phyloP scores from a whole-genome alignment of 2,888 invertebrate genomes.

The Athetis lepigone region DNA sequence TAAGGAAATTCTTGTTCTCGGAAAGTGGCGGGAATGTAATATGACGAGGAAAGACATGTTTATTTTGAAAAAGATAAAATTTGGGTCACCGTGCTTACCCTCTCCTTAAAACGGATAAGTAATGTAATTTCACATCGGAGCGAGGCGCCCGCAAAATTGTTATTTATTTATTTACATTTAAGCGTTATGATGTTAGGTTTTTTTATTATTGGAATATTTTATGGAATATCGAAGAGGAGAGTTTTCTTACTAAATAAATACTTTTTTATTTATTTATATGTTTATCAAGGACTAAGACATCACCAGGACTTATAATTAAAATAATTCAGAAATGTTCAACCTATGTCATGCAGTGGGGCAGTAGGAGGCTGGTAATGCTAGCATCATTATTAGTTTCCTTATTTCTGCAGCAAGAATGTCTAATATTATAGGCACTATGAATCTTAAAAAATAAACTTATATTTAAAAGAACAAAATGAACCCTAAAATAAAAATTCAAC shows the following conservation, averaged over 20 bases:
- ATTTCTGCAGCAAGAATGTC: too few species aligned
- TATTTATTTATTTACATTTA: conserved; percentile 62
- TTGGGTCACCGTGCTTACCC: conserved; percentile 65
- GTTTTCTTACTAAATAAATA: neutral
- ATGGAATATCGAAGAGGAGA: neutral
- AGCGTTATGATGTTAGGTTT: conserved; percentile 37
- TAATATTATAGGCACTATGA: too few species aligned
- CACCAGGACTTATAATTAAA: too few species aligned
- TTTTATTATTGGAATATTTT: conserved; percentile 2
- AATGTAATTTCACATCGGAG: conserved; percentile 68
- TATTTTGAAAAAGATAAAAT: conserved; percentile 66
- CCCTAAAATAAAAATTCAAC: neutral
- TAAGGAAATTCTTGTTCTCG: conserved; percentile 47
- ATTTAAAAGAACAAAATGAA: neutral
- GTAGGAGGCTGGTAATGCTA: too few species aligned
- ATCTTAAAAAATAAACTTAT: too few species aligned
- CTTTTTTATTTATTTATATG: neutral
- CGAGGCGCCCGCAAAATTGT: conserved; percentile 42
- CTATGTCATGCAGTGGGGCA: too few species aligned
- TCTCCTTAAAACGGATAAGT: conserved; percentile 65
- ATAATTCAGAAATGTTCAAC: too few species aligned
- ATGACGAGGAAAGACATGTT: conserved; percentile 60
- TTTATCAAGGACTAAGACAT: too few species aligned
- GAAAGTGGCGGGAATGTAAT: conserved; percentile 56
- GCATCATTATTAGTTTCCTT: too few species aligned